phyloP scores from a whole-genome alignment of 2,113 vertebrate species.

The Apeltes quadracus region DNA sequence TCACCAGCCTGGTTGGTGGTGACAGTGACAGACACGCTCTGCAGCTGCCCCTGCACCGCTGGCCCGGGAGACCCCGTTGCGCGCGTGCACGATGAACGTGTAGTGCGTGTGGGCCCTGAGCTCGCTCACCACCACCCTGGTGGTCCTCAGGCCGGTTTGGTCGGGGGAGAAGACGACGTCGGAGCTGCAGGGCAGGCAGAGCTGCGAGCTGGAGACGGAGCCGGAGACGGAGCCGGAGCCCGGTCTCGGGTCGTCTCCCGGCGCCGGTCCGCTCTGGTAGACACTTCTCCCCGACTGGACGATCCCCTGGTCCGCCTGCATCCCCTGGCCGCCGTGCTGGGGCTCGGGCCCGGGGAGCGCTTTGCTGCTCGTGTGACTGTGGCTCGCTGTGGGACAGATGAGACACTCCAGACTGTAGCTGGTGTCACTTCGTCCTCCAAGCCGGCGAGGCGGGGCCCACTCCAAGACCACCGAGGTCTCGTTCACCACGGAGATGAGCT shows the following conservation, averaged over 20 bases:
- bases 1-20: slow-evolving; percentile 98
- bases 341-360: slow-evolving; percentile 38
- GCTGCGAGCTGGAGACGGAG: slow-evolving; percentile 66
- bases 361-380: slow-evolving; percentile 28
- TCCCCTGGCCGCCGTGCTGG: slow-evolving; percentile 48
- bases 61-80: slow-evolving; percentile 91
- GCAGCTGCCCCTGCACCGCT: slow-evolving; percentile 86
- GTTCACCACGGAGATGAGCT: slow-evolving; percentile 96
- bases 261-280: slow-evolving; percentile 49
- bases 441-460: slow-evolving; percentile 90
- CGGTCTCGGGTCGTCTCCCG: slow-evolving; percentile 38
- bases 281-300: slow-evolving; percentile 60
- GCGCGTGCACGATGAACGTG: slow-evolving; percentile 92
- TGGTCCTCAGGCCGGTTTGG: slow-evolving; percentile 85
- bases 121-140: slow-evolving; percentile 93
- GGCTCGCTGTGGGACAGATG: slow-evolving; percentile 78
- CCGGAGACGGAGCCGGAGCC: slow-evolving; percentile 26
- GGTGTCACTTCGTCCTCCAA: slow-evolving; percentile 90
- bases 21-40: slow-evolving; percentile 92
- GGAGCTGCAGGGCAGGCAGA: slow-evolving; percentile 88
- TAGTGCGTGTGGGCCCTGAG: slow-evolving; percentile 96
- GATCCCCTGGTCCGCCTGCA: slow-evolving; percentile 75
- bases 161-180: slow-evolving; percentile 90
- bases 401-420: slow-evolving; percentile 95
- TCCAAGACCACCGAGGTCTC: slow-evolving; percentile 98